These are phyloP conservation scores for Nemopilema nomurai DNA, from an alignment of 30 jellyfish, hydroid and myxozoan genomes.

Conservation along the genomic window DNA sequence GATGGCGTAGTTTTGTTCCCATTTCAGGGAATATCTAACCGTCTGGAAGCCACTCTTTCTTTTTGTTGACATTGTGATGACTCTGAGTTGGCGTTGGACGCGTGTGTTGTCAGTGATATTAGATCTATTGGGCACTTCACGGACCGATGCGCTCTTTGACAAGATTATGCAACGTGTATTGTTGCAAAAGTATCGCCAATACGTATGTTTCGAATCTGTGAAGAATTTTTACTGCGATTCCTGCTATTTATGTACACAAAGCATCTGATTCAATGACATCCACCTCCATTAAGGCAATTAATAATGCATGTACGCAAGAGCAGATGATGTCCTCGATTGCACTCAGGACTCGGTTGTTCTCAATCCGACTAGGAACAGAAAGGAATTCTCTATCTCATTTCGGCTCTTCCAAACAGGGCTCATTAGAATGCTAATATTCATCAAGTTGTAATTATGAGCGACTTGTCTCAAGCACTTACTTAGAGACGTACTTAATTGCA, in stretches of 20 bases:
- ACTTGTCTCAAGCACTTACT: too few species aligned
- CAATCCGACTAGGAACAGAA: too few species aligned
- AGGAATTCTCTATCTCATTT: too few species aligned
- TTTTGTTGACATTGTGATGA: constrained; percentile 2
- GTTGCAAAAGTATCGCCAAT: neutral
- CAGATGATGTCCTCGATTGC: neutral
- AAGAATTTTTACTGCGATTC: neutral
- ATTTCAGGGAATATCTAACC: neutral
- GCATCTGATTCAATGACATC: neutral
- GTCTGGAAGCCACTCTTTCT: neutral
- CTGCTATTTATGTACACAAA: neutral
- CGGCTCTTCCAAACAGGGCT: too few species aligned
- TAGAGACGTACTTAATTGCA: too few species aligned
- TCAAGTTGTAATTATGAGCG: too few species aligned
- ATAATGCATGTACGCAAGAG: neutral
- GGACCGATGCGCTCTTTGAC: neutral
- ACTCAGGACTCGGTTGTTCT: neutral
- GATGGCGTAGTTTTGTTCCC: neutral
- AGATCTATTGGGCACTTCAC: neutral
- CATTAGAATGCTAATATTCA: too few species aligned
- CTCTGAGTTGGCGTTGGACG: neutral
- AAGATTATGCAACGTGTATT: neutral
- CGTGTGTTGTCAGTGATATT: neutral
- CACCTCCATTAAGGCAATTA: neutral
- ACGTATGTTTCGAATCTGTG: neutral